Evolutionary conservation across 92 coral and sea anemone species (phyloP), one percentile per base, ranked within the genome.

Genomic region (Porites divaricata): DNA sequence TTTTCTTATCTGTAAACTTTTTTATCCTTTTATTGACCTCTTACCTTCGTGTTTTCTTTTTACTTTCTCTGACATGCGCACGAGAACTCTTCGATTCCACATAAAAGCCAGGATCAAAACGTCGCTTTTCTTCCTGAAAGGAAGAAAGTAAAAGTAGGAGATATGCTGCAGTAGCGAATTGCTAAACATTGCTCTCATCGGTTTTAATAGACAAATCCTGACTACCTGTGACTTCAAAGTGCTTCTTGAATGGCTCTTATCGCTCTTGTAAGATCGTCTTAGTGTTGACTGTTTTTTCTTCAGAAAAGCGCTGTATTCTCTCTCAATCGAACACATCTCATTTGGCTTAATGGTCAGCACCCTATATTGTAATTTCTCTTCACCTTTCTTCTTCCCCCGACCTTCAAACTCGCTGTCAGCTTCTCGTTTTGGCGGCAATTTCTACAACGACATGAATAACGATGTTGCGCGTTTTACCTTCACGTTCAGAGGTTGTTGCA

Each of bases 301-400:
- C 41, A 82, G 50, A 66, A 65, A 64, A 19, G 77, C 75, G 65
- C 79, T 92, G 81, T 86, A 92, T 70, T 91, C 93, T 49, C 91
- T 83, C 70, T 93, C 97, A 49, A 93, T 93, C 11, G 91, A 88
- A 58, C 97, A 93, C 97, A 93, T 93, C 92, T 93, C 97, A 22
- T 91, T 87, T 23, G 76, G 92, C 81, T 89, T 89, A 13, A 93
- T 71, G 5, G 93, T 89, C 81, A 86, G 86, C 73, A 88, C 71
- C 65, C 70, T 88, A 16, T 76, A 70, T 25, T 69, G 21, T 10
- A 26, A 76, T 28, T 79, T 80, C 26, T 89, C 86, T 11, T 86
- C 89, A 23, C 89, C 88, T 70, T 88, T 92, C 64, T 89, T 91
- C 58, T 65, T 83, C 35, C 63, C 73, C 0, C 94, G 75, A 91